phyloP scores from a whole-genome alignment of 1,140 invertebrate species.

The Pseudachorutes palmiensis region DNA sequence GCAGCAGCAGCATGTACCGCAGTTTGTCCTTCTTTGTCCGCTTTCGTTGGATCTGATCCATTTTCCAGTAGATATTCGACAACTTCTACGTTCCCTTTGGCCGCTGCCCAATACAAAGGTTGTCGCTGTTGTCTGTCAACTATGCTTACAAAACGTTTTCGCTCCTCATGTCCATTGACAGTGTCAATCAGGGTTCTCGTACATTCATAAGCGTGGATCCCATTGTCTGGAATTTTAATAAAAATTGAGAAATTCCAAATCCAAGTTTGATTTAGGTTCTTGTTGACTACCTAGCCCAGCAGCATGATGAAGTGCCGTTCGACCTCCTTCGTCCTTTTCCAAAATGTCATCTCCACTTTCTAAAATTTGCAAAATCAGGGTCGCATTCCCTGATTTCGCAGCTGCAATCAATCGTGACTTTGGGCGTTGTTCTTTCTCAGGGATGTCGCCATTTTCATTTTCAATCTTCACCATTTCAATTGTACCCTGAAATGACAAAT shows the following conservation, averaged over 20 bases:
- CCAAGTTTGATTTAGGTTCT: neutral
- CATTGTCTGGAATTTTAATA: neutral
- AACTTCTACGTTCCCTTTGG: constrained; percentile 2
- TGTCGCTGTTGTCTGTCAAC: neutral
- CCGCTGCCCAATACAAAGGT: constrained; percentile 1
- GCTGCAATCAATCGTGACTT: neutral
- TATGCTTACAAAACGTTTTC: neutral
- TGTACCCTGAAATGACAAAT: constrained; percentile 3
- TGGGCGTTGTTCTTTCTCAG: neutral
- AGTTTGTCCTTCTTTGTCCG: neutral
- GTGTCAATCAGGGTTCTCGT: neutral
- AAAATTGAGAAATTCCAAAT: neutral
- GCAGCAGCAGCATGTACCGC: constrained; percentile 2
- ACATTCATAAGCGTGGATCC: neutral
- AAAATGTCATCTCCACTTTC: neutral
- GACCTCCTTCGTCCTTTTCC: constrained; percentile 7
- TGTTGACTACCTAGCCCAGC: neutral
- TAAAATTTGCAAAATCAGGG: neutral
- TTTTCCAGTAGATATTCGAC: neutral
- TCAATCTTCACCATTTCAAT: constrained; percentile 7
- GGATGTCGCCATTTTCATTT: neutral
- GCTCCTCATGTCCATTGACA: neutral
- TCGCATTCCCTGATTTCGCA: neutral
- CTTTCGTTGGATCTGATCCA: neutral
- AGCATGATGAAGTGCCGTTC: constrained; percentile 12